These are phyloP conservation scores for Thalassaphorura encarpata DNA, from an alignment of 1,140 invertebrate species.

Conservation along the genomic window DNA sequence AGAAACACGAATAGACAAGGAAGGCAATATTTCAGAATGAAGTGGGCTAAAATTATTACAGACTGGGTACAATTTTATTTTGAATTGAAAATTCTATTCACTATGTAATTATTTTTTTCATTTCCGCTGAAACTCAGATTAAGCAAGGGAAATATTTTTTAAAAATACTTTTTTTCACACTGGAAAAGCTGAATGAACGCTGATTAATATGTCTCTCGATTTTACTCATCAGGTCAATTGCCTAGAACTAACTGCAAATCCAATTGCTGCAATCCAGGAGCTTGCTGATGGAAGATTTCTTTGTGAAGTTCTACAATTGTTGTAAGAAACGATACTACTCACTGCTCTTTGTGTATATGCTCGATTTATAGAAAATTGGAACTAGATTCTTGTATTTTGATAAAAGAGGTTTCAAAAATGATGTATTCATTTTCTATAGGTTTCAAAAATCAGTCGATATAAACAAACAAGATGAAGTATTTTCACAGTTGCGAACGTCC, in stretches of 20 bases:
- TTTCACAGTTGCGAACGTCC: neutral
- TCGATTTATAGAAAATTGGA: too few species aligned
- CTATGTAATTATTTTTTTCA: too few species aligned
- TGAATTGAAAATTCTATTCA: too few species aligned
- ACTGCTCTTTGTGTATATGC: too few species aligned
- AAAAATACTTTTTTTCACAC: too few species aligned
- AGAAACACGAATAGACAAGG: too few species aligned
- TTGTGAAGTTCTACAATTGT: neutral
- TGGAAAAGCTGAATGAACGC: neutral
- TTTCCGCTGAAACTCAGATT: too few species aligned
- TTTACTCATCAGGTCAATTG: neutral
- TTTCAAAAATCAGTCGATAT: neutral
- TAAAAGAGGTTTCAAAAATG: neutral
- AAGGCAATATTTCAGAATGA: too few species aligned
- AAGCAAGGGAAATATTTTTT: too few species aligned
- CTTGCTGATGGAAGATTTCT: neutral
- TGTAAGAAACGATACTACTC: neutral
- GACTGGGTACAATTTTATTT: too few species aligned
- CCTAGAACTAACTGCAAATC: neutral
- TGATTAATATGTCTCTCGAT: neutral
- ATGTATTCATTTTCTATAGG: neutral
- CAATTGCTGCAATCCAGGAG: neutral
- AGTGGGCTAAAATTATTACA: too few species aligned
- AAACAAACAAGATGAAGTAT: neutral
- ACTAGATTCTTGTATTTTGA: too few species aligned